Base-by-base conservation (phyloP, 1,140 invertebrate species). In the Dendroctonus ponderosae region DNA sequence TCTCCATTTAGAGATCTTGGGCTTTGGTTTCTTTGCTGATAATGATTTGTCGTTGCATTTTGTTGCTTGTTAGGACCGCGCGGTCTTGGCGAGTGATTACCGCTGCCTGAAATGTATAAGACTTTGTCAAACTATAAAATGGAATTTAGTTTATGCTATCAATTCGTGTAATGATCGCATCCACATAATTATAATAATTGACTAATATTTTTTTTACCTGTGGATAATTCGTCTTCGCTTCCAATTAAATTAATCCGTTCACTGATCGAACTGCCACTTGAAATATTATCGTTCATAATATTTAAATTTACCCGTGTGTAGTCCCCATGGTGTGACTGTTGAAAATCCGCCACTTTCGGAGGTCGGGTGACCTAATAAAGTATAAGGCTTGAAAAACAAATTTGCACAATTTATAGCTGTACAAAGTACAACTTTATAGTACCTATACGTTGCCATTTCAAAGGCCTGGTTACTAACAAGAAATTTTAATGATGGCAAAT, bases 181-280 rank as follows among this genome's bases (percentile, higher is more conserved):
- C 26, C 26, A 26, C 26, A 26, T 26, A 26, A 26, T 26, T 26
- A 26, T 26, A 26, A 26, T 26, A 26, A 26, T 26, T 3, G 26
- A 3, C 7, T 42, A 38, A 53, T 43, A 37, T 14, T 6, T n/a
- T 37, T 9, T 12, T 6, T 74, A 53, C 74, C 75, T n/a, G 70
- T 83, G 8, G 85, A 85, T 7, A 85, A 62, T 73, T 87, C 86
- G 70, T 87, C 86, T 75, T 83, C 80, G 75, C 83, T 83, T 4
- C 77, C 80, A 68, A 42, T 71, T 74, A 46, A 76, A 52, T 71
- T 71, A 9, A 71, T 69, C 59, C 75, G 63, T n/a, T 78, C 77
- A 67, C 79, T 82, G 11, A 81, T 78, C 5, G 81, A 81, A 72
- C 79, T 80, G 46, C 86, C 85, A 0, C 81, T 82, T 0, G 82